Evolutionary conservation across 2,113 vertebrate genomes (phyloP).

Genomic region (Leucoraja erinaceus): DNA sequence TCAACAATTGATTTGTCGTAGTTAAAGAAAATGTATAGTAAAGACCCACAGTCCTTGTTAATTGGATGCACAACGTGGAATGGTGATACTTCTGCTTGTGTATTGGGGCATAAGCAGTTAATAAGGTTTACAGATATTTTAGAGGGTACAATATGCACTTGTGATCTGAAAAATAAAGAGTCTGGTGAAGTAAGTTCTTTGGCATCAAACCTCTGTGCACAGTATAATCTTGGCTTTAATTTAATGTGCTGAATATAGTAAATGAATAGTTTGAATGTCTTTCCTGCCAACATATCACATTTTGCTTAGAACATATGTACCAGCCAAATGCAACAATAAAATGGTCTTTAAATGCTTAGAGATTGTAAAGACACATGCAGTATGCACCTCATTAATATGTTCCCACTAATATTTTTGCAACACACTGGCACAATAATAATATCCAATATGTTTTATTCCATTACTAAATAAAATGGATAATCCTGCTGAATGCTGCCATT

Average conservation of each 20-base stretch:
- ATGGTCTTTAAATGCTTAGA: neutral
- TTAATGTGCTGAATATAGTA: neutral
- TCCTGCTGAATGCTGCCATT: neutral
- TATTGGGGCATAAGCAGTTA: neutral
- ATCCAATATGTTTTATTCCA: neutral
- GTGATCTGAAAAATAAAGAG: neutral
- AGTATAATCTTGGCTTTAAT: neutral
- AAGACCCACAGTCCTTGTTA: neutral
- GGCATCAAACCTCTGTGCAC: neutral
- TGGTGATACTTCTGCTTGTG: conserved; percentile 4
- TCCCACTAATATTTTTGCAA: neutral
- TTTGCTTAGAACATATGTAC: neutral
- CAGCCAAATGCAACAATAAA: neutral
- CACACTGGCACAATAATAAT: neutral
- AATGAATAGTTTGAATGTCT: neutral
- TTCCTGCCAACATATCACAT: neutral
- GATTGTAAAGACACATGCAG: neutral
- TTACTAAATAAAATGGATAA: neutral
- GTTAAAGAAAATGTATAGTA: conserved; percentile 2
- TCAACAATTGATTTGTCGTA: neutral
- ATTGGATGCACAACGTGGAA: neutral
- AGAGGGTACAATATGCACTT: neutral
- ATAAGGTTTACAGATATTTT: conserved; percentile 12
- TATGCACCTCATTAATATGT: neutral
- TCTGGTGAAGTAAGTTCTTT: neutral